Percentiles rank a stretch among this genome's conserved stretches.
Conservation (phyloP, 2,113 vertebrate genomes). For the Caranx melampygus region DNA sequence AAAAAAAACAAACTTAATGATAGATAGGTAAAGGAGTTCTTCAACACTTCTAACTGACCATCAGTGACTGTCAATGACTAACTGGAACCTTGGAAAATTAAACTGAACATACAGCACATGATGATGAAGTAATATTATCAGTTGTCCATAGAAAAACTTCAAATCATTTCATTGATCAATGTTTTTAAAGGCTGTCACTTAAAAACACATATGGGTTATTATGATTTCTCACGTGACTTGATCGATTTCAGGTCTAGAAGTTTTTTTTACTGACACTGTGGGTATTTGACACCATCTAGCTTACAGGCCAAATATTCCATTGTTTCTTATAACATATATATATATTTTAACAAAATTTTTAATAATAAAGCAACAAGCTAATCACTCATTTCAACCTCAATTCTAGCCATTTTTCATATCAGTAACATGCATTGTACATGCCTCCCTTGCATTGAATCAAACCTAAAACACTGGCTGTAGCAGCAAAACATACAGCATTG, state of each 20-base stretch:
- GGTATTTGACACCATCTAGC: not conserved
- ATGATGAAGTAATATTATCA: no score
- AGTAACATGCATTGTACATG: not conserved
- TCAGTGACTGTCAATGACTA: not conserved
- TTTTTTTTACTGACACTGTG: not conserved
- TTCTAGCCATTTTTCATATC: not conserved
- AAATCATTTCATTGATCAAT: constrained; percentile 6
- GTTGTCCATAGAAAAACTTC: no score
- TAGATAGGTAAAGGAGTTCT: not conserved
- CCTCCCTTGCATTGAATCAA: not conserved
- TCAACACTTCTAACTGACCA: constrained; percentile 17
- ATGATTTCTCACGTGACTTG: not conserved
- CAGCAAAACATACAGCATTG: not conserved
- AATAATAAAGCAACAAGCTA: not conserved
- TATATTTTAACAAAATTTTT: no score
- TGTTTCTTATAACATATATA: not conserved
- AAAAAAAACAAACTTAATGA: constrained; percentile 7
- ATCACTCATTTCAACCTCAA: not conserved
- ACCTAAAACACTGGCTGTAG: not conserved
- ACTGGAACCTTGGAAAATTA: constrained; percentile 23
- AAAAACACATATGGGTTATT: constrained; percentile 16
- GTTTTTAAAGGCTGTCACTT: constrained; percentile 25
- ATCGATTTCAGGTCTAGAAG: not conserved
- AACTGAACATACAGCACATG: no score
- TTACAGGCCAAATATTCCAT: not conserved